Percentiles rank a stretch among this genome's conserved stretches.
Conservation (phyloP, 1,140 invertebrate genomes). For the Hycleus cichorii region DNA sequence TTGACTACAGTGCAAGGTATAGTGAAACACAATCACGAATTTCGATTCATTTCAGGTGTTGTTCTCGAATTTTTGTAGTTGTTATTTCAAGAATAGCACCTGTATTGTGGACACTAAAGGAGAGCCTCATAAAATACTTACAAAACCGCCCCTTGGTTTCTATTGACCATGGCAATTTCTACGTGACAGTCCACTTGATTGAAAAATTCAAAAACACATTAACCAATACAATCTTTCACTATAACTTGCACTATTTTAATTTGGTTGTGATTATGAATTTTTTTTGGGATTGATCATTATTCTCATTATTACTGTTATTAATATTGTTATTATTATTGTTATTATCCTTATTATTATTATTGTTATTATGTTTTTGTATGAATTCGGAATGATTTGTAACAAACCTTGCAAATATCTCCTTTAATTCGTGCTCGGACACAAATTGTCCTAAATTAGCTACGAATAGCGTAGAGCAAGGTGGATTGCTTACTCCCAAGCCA, state of each 20-base stretch:
- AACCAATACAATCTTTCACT: slow-evolving; percentile 14
- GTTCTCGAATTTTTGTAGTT: background rate
- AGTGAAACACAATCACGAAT: slow-evolving; percentile 16
- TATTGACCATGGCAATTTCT: slow-evolving; percentile 1
- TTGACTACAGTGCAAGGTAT: slow-evolving; percentile 30
- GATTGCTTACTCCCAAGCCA: slow-evolving; percentile 53
- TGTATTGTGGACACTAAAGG: background rate
- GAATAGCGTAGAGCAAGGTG: slow-evolving; percentile 94
- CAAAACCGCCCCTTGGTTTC: background rate
- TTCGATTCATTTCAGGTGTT: background rate
- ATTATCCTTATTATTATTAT: slow-evolving; percentile 1
- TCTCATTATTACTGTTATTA: background rate
- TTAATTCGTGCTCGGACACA: slow-evolving; percentile 93
- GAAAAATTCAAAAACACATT: slow-evolving; percentile 5
- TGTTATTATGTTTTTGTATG: background rate
- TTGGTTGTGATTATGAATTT: background rate
- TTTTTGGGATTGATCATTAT: too few relatives aligned
- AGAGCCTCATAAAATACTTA: background rate
- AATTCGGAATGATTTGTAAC: slow-evolving; percentile 27
- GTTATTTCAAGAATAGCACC: background rate
- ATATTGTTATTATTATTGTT: slow-evolving; percentile 8
- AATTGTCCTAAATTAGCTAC: slow-evolving; percentile 95
- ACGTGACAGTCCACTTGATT: slow-evolving; percentile 14
- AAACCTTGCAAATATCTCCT: slow-evolving; percentile 96
- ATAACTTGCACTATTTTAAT: slow-evolving; percentile 23